phyloP scores from a whole-genome alignment of 2,797 vertebrate species.

The Tragelaphus eurycerus region DNA sequence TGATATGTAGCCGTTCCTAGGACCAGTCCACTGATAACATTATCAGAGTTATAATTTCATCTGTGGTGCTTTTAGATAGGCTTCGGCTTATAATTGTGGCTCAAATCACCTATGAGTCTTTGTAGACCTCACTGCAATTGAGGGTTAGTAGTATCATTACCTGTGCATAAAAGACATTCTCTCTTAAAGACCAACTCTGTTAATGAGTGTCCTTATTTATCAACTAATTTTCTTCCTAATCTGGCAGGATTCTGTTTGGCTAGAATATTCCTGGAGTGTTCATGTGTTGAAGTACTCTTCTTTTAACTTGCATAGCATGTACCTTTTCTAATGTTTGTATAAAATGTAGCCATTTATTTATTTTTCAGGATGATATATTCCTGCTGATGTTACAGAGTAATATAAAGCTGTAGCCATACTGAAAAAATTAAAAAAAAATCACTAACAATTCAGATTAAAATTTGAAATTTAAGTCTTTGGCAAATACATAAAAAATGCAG shows the following conservation, averaged over 20 bases:
- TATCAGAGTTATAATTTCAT: conserved; percentile 69
- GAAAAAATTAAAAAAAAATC: conserved; percentile 32
- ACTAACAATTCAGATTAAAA: conserved; percentile 41
- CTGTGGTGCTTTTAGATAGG: conserved; percentile 41
- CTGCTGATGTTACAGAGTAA: neutral
- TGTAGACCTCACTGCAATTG: neutral
- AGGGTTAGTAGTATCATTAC: neutral
- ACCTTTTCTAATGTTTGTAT: neutral
- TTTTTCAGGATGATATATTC: neutral
- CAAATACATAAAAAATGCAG: neutral
- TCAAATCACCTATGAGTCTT: conserved; percentile 19
- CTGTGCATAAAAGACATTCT: neutral
- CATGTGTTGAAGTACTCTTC: neutral
- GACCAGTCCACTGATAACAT: conserved; percentile 1
- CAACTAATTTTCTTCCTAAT: conserved; percentile 10
- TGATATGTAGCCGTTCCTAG: conserved; percentile 46
- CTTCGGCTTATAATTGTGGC: neutral
- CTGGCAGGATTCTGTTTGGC: neutral
- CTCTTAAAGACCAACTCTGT: neutral
- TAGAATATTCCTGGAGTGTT: neutral
- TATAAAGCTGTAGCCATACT: neutral
- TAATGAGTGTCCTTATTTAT: neutral
- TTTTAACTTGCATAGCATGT: neutral
- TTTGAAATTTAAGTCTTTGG: conserved; percentile 1
- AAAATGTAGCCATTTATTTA: neutral